Percentiles rank a stretch among this genome's conserved stretches.
These are phyloP conservation scores for Unio pictorum DNA, from an alignment of 2,888 invertebrate genomes.

Conservation along the genomic window DNA sequence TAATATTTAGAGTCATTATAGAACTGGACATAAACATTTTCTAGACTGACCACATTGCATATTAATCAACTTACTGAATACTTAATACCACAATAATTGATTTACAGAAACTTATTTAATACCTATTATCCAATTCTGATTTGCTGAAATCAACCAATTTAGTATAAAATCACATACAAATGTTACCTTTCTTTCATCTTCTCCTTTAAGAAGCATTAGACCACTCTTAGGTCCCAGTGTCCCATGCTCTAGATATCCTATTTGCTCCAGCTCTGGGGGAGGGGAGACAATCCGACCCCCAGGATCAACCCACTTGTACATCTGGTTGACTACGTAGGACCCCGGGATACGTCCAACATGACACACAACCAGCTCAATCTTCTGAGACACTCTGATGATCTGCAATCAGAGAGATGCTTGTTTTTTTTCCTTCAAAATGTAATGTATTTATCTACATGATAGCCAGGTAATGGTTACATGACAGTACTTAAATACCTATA, in stretches of 20 bases:
- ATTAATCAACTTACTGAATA: no score
- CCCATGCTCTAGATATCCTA: slow-evolving; percentile 30
- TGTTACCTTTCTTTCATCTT: slow-evolving; percentile 65
- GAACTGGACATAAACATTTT: no score
- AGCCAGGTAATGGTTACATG: no score
- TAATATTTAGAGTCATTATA: no score
- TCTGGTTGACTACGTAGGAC: slow-evolving; percentile 79
- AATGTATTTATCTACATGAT: no score
- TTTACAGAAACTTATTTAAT: no score
- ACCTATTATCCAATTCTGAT: no score
- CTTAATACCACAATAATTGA: no score
- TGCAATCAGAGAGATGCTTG: slow-evolving; percentile 23
- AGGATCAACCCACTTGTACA: slow-evolving; percentile 95
- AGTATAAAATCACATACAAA: background rate
- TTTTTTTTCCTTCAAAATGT: background rate
- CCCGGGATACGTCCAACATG: slow-evolving; percentile 67
- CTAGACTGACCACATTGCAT: no score
- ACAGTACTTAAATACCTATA: no score
- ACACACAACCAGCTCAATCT: slow-evolving; percentile 59
- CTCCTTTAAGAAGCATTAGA: slow-evolving; percentile 58
- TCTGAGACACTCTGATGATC: slow-evolving; percentile 59
- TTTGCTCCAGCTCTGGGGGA: slow-evolving; percentile 78
- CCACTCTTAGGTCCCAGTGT: slow-evolving; percentile 55
- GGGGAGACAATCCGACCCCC: slow-evolving; percentile 90
- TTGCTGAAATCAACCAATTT: no score